Evolutionary conservation across 1,140 invertebrate species (phyloP), one percentile per base, ranked within the genome.

Genomic region (Nautilus pompilius): DNA sequence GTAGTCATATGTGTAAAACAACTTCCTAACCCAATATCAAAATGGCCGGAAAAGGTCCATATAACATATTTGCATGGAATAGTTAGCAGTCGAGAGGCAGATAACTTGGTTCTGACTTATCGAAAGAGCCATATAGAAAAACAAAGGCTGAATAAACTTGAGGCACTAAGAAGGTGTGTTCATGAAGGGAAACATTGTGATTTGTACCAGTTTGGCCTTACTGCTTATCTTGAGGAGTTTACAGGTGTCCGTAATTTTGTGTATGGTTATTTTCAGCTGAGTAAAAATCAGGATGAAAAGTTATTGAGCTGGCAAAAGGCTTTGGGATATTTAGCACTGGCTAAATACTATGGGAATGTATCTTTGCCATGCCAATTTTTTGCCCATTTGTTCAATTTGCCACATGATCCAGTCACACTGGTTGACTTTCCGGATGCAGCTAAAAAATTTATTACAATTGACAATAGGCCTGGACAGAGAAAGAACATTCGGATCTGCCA

Each of bases 281-380:
- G 15, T 10, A 36, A 41, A 15, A 13, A 2, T 13, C 4, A 10
- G 34, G 32, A 49, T 33, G 13, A 51, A 45, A 54, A 56, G 5
- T 24, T 68, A 17, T 29, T 26, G 2, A 46, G 63, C 8, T 66
- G 66, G 62, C 68, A 67, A 49, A 65, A 48, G 41, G 53, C 51
- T 0, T 62, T 72, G 45, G 62, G 41, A 0, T 72, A 66, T 46
- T 41, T 74, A 20, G 61, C 72, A 10, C 56, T 74, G 2, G 68
- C 63, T 1, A 67, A 72, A 30, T 72, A 63, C 24, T 74, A 70
- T 58, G 72, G 68, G 6, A 68, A 74, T 34, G 46, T 62, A 30
- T 66, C 66, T 15, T 6, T 74, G 28, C 70, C 70, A 1, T 66
- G 66, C 22, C 66, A 70, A n/a, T 68, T 74, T 48, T 67, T 74